A percentile compares a stretch with the other conserved stretches of the same genome.
Conservation (phyloP, 2,113 vertebrate genomes). For the human region GRCh38 chr17:53449001-53449500, state of each 20-base stretch:
- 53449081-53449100: not conserved
- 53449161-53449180: not conserved
- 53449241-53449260: slow-evolving; percentile 65
- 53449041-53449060: not conserved
- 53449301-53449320: slow-evolving; percentile 74
- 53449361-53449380: not conserved
- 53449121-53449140: not conserved
- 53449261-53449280: slow-evolving; percentile 54
- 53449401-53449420: not conserved
- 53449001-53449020: not conserved
- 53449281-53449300: slow-evolving; percentile 70
- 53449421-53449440: not conserved
- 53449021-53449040: not conserved
- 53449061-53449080: not conserved
- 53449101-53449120: not conserved
- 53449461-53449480: slow-evolving; percentile 35
- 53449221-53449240: slow-evolving; percentile 57
- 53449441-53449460: not conserved
- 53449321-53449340: slow-evolving; percentile 74
- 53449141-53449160: not conserved
- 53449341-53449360: slow-evolving; percentile 33
- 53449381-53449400: slow-evolving; percentile 19
- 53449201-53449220: slow-evolving; percentile 52
- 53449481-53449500: slow-evolving; percentile 40
- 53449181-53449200: slow-evolving; percentile 51